Evolutionary conservation across 2,888 invertebrate species (phyloP), one percentile per base, ranked within the genome.

Genomic region (Platycnemis pennipes): DNA sequence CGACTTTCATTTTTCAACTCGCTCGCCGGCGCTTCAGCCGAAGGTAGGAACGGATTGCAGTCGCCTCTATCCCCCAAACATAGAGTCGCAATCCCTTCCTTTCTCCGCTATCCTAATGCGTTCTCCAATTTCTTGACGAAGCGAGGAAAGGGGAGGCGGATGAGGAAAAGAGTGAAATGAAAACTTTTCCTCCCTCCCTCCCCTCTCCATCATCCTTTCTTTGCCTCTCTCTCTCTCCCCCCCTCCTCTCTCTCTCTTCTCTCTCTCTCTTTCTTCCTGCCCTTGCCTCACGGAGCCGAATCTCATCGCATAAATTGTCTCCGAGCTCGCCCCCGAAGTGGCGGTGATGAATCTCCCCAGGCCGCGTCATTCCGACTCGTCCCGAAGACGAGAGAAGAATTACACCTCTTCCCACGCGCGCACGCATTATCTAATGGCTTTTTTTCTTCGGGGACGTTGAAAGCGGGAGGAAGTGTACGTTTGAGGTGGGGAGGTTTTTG

Each of bases 261-360:
- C 63, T 63, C 26, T 26, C 8, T 63, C 22, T 26, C 63, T 26
- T 63, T 26, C 26, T 63, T 5, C 63, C 16, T 16, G 16, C 49
- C 49, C 49, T 49, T 7, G 49, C 49, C 63, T 63, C 26, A 2
- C 63, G 63, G 63, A 63, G 63, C 26, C 63, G 63, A 63, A 63
- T 63, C 63, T 63, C 63, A 63, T 63, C 63, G 63, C n/a, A 63
- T 63, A 63, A 63, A 63, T 63, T 63, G 63, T 63, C 63, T 63
- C 63, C 19, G 16, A n/a, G n/a, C n/a, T n/a, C 2, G 26, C 63
- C 63, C 26, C 22, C 7, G 26, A 26, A 63, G n/a, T 63, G 63
- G 63, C 26, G 26, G 63, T 63, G 63, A 63, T 63, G 63, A 63
- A 63, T 63, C 26, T 63, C 63, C 26, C 63, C 63, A n/a, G 63